Conservation (phyloP, 2,888 invertebrate genomes). For the Lithodes maja region DNA sequence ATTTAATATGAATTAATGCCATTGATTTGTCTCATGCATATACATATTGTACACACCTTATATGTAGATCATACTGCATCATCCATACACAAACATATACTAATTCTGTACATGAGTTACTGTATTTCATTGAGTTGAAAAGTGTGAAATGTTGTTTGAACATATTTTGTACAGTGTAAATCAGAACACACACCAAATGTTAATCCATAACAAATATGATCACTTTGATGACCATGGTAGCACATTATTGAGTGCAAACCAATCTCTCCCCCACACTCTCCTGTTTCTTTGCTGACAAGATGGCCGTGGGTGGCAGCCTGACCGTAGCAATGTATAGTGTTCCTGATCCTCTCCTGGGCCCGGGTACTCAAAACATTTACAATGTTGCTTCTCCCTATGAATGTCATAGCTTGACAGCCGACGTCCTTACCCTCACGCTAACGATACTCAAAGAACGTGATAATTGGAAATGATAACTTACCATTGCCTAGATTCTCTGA, state of each 20-base stretch:
- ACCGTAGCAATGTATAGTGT: not conserved
- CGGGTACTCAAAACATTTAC: no score
- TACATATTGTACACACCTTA: not conserved
- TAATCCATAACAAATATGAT: not conserved
- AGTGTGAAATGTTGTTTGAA: not conserved
- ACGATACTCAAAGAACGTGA: no score
- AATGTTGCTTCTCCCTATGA: no score
- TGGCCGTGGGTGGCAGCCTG: not conserved
- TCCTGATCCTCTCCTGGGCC: not conserved
- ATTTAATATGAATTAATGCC: not conserved
- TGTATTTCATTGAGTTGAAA: not conserved
- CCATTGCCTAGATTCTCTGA: no score
- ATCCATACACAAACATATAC: not conserved
- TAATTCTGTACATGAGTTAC: not conserved
- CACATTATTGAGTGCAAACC: not conserved
- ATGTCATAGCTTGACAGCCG: no score
- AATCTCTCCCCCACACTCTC: not conserved
- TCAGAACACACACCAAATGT: constrained; percentile 1
- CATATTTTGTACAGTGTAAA: not conserved
- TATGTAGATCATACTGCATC: constrained; percentile 10
- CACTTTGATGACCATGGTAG: not conserved
- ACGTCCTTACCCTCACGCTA: no score
- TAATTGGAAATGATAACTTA: no score
- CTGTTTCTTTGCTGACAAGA: not conserved
- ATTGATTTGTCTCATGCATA: not conserved